Percentiles rank a stretch among this genome's conserved stretches.
Evolutionary conservation across 1,140 invertebrate genomes (phyloP).

Genomic region (Acromyrmex heyeri): DNA sequence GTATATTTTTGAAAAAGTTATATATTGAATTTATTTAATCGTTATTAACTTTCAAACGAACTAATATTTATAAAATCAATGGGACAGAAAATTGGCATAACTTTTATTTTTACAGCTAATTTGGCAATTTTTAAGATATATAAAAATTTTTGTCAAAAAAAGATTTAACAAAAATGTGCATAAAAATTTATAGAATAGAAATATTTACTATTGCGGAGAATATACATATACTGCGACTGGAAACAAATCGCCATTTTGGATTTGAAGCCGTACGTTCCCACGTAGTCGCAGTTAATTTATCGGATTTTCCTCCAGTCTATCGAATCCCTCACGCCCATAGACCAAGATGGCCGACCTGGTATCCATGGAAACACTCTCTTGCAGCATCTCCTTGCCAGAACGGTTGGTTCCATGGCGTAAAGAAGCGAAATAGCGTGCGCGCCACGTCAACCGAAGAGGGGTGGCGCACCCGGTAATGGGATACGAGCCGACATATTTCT

Average conservation of each 20-base stretch:
- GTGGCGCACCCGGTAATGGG: conserved; percentile 55
- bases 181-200: conserved; percentile 19
- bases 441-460: conserved; percentile 48
- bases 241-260: conserved; percentile 68
- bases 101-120: not conserved
- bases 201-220: not conserved
- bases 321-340: conserved; percentile 69
- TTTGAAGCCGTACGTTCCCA: conserved; percentile 3
- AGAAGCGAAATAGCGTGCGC: conserved; percentile 57
- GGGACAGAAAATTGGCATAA: not conserved
- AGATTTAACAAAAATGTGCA: not conserved
- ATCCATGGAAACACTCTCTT: conserved; percentile 75
- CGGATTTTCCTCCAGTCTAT: conserved; percentile 67
- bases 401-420: conserved; percentile 26
- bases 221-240: not conserved
- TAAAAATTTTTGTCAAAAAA: not conserved
- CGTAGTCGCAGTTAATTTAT: conserved; percentile 68
- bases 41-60: not conserved
- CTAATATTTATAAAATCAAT: conserved; percentile 3
- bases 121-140: not conserved
- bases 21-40: not conserved
- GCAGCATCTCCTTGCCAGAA: conserved; percentile 42
- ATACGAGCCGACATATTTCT: conserved; percentile 51
- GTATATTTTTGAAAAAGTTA: not conserved
- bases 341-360: conserved; percentile 69